Conservation (phyloP, 1,140 invertebrate genomes). For the Tetragonula clypearis region DNA sequence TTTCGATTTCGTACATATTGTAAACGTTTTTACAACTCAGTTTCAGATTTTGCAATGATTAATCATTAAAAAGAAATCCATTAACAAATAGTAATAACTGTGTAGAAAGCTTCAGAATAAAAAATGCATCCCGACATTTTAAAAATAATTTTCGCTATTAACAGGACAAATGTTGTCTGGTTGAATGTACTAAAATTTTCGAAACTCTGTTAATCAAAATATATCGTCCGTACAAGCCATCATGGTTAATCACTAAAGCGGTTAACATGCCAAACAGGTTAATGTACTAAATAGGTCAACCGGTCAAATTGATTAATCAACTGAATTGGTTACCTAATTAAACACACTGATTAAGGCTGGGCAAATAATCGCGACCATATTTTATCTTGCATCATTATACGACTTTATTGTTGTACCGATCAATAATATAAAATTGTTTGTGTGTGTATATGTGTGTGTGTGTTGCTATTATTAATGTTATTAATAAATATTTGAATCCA, state of each 20-base stretch:
- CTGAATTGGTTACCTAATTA: constrained; percentile 44
- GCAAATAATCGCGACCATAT: constrained; percentile 12
- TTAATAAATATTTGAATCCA: not conserved
- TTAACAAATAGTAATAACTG: not conserved
- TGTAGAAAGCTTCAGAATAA: not conserved
- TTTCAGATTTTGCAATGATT: not conserved
- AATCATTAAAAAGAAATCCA: not conserved
- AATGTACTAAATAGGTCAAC: constrained; percentile 43
- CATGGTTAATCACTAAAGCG: constrained; percentile 27
- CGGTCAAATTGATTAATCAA: constrained; percentile 44
- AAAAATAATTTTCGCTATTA: too few relatives aligned
- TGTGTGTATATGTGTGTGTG: not conserved
- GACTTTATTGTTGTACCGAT: constrained; percentile 3
- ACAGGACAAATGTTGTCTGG: not conserved
- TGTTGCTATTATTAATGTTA: not conserved
- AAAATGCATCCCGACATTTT: not conserved
- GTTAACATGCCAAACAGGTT: constrained; percentile 36
- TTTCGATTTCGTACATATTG: too few relatives aligned
- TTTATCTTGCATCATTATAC: constrained; percentile 3
- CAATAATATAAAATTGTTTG: not conserved
- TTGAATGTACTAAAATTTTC: not conserved
- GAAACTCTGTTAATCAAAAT: constrained; percentile 4
- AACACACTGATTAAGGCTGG: constrained; percentile 23
- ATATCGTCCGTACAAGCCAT: not conserved
- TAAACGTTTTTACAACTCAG: not conserved